These are phyloP conservation scores for Syngnathus acus DNA, from an alignment of 2,797 vertebrate species.

Conservation along the genomic window DNA sequence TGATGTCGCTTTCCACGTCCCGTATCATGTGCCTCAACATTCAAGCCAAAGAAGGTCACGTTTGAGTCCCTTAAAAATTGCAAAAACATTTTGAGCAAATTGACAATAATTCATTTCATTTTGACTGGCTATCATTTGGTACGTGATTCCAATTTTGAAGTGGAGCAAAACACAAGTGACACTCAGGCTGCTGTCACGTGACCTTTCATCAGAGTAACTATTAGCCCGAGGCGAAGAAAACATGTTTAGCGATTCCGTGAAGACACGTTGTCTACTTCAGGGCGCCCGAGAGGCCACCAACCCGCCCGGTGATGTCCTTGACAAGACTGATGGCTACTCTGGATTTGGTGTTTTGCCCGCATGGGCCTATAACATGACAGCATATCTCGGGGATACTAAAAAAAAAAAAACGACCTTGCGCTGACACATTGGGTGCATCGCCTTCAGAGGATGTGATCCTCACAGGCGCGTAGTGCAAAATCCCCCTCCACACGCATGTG, in stretches of 20 bases:
- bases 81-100: too few species aligned
- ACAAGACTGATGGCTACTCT: background rate
- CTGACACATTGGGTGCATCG: conserved; percentile 35
- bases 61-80: background rate
- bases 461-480: conserved; percentile 1
- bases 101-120: too few species aligned
- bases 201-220: background rate
- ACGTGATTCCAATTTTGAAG: too few species aligned
- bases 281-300: background rate
- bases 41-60: background rate
- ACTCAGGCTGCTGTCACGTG: background rate
- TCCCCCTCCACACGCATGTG: background rate
- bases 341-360: background rate
- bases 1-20: background rate
- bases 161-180: too few species aligned
- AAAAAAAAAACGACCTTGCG: conserved; percentile 32
- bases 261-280: background rate
- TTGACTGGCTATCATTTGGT: too few species aligned
- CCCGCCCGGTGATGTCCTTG: background rate
- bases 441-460: conserved; percentile 19
- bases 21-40: background rate
- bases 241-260: background rate
- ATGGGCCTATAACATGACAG: background rate
- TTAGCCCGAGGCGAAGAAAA: background rate
- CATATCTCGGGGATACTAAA: conserved; percentile 1